These are phyloP conservation scores for Callorhinus ursinus DNA, from an alignment of 2,113 vertebrate species.

Conservation along the genomic window DNA sequence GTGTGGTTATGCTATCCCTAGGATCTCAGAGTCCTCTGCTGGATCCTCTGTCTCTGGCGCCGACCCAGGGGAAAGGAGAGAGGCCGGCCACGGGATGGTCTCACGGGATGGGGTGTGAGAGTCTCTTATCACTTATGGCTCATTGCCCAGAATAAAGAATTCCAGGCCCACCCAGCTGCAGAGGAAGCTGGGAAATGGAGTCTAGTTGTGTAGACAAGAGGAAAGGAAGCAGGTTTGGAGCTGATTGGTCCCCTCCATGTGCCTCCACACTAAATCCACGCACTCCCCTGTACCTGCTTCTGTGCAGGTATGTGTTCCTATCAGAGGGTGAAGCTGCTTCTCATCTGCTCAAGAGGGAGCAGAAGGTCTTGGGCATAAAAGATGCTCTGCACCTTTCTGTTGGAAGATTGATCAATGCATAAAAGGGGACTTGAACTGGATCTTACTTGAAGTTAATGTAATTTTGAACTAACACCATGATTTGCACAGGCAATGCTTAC, in stretches of 20 bases:
- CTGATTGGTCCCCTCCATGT: neutral
- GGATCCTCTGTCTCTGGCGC: neutral
- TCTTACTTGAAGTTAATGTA: neutral
- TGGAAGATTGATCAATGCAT: neutral
- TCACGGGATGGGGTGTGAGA: neutral
- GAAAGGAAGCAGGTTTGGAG: neutral
- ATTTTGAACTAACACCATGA: neutral
- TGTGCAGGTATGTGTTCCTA: neutral
- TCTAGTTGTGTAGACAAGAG: neutral
- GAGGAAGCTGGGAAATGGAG: neutral
- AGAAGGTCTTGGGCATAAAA: neutral
- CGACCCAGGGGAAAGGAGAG: neutral
- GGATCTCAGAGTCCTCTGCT: neutral
- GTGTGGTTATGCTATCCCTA: neutral
- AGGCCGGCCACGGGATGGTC: neutral
- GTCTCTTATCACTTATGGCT: neutral
- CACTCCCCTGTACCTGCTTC: neutral
- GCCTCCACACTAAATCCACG: neutral
- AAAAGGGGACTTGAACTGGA: neutral
- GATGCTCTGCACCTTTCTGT: neutral
- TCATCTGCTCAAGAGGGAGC: neutral
- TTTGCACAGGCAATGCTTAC: neutral
- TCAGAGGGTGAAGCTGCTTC: accelerated
- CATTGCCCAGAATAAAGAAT: neutral
- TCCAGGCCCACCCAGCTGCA: neutral